Evolutionary conservation across 2,888 invertebrate genomes (phyloP).

Genomic region (Trypoxylon attenuatum): DNA sequence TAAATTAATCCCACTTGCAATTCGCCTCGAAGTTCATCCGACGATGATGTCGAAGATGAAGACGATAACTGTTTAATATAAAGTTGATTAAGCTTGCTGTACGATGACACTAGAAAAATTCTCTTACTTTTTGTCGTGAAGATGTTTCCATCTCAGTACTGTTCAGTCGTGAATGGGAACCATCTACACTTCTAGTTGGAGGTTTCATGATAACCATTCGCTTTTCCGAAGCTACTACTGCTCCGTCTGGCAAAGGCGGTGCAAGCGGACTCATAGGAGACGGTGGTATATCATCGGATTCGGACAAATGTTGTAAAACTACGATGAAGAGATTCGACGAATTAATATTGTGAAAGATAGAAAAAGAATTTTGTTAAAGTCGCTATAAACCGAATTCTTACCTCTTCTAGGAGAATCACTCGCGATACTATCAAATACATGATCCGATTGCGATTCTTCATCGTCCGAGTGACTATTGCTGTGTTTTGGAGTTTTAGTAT

Average conservation of each 20-base stretch:
- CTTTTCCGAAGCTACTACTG: slow-evolving; percentile 73
- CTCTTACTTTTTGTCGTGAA: slow-evolving; percentile 55
- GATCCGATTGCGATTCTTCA: slow-evolving; percentile 60
- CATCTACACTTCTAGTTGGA: slow-evolving; percentile 71
- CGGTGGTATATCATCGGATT: slow-evolving; percentile 62
- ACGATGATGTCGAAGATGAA: slow-evolving; percentile 60
- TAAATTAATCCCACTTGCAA: slow-evolving; percentile 80
- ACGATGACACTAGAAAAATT: background rate
- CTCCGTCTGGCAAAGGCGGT: slow-evolving; percentile 66
- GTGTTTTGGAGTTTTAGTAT: slow-evolving; percentile 41
- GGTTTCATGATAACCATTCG: slow-evolving; percentile 76
- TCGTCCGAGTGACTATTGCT: slow-evolving; percentile 53
- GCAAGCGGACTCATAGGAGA: slow-evolving; percentile 62
- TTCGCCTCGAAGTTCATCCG: slow-evolving; percentile 78
- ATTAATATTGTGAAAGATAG: too few species aligned
- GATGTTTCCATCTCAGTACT: slow-evolving; percentile 79
- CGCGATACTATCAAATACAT: slow-evolving; percentile 42
- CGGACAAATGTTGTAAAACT: slow-evolving; percentile 62
- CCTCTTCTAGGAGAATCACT: slow-evolving; percentile 46
- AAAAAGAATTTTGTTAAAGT: background rate
- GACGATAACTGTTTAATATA: slow-evolving; percentile 64
- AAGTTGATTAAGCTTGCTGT: background rate
- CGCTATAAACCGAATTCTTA: background rate
- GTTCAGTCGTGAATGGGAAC: slow-evolving; percentile 81
- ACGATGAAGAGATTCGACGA: background rate